Evolutionary conservation across 2,797 vertebrate species (phyloP), one percentile per base, ranked within the genome.

Genomic region (Ceryle rudis): DNA sequence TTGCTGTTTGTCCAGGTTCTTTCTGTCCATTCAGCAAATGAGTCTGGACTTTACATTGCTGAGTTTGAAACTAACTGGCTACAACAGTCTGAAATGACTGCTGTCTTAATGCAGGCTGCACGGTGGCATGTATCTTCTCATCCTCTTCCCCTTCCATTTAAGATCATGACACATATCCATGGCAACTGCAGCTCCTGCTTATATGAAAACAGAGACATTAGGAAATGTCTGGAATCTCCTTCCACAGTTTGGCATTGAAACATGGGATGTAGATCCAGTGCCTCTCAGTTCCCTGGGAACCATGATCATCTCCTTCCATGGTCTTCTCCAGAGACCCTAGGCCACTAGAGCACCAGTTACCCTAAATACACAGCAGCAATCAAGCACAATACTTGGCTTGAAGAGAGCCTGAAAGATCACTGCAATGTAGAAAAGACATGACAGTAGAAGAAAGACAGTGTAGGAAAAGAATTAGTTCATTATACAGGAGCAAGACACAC

Each of bases 101-200:
- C n/a, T 89, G 37, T 21, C 52, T 54, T 61, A 79, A 22, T 1
- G n/a, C 73, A 5, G 65, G 10, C 41, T 65, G 62, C 41, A 65
- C 44, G 61, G n/a, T 4, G 23, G 83, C 54, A 79, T 1, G 0
- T 14, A 25, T 52, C 55, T 89, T 86, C 54, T 62, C 70, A 81
- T 72, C 26, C 62, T 58, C 52, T 74, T 92, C 54, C 69, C 17
- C 49, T 78, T 81, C 66, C 73, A 19, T 84, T 79, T 55, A 46
- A 71, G 80, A 83, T 60, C 62, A 58, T 75, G 52, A 86, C 52
- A 62, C 31, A 85, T 70, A 95, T 44, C 86, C 67, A 80, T 80
- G 79, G 72, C 79, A 95, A 96, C 87, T 85, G 78, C 52, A 81
- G 44, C 51, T 89, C 51, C n/a, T 58, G 51, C 84, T 89, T 83